These are phyloP conservation scores for Globodera ellingtonae DNA, from an alignment of 1,140 invertebrate genomes.

Conservation along the genomic window DNA sequence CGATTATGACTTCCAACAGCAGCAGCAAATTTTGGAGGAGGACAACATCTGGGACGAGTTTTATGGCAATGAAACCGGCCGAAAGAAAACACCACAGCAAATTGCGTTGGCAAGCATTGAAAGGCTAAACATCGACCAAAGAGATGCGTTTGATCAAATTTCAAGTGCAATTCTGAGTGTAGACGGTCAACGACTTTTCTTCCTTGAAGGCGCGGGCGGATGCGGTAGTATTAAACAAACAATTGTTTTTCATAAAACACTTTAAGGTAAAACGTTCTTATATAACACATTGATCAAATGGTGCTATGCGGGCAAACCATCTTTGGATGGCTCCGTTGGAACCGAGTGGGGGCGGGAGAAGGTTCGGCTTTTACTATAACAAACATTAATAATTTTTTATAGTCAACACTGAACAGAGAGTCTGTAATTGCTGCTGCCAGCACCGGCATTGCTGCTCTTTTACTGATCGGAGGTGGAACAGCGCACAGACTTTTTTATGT, in stretches of 20 bases:
- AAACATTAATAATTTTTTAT: too few relatives aligned
- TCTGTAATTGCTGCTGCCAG: constrained; percentile 38
- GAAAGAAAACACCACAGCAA: too few relatives aligned
- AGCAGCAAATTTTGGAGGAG: not conserved
- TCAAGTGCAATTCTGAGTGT: not conserved
- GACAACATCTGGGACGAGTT: not conserved
- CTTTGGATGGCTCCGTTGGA: not conserved
- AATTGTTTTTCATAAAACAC: constrained; percentile 51
- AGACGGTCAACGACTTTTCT: not conserved
- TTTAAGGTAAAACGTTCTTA: too few relatives aligned
- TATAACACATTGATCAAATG: too few relatives aligned
- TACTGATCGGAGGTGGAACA: constrained; percentile 51
- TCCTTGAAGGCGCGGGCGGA: constrained; percentile 56
- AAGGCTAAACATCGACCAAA: constrained; percentile 1
- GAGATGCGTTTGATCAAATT: not conserved
- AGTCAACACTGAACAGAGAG: not conserved
- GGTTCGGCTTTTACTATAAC: too few relatives aligned
- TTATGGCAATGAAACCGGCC: too few relatives aligned
- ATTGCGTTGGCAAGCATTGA: not conserved
- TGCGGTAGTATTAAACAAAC: constrained; percentile 61
- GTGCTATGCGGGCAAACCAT: not conserved
- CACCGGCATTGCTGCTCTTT: constrained; percentile 59
- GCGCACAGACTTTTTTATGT: constrained; percentile 36
- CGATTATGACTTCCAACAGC: not conserved
- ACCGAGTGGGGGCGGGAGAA: not conserved